phyloP scores from a whole-genome alignment of 92 coral and sea anemone genomes.

The Paragorgia papillata region DNA sequence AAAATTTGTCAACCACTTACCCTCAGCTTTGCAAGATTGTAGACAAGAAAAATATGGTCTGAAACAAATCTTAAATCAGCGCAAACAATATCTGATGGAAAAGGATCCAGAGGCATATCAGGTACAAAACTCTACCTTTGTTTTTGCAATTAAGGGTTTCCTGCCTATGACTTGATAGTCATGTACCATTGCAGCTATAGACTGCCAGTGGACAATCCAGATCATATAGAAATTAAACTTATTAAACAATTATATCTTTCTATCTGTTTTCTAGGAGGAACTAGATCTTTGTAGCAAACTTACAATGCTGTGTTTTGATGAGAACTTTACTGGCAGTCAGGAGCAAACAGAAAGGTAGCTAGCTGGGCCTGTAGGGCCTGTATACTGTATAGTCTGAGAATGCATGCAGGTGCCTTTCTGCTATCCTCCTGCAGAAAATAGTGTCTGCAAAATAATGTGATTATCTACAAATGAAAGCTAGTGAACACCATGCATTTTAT shows the following conservation, averaged over 20 bases:
- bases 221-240: too few species aligned
- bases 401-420: too few species aligned
- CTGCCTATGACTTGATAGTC: too few species aligned
- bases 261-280: constrained; percentile 62
- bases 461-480: too few species aligned
- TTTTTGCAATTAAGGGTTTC: not conserved
- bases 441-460: too few species aligned
- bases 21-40: constrained; percentile 70
- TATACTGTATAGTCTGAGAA: too few species aligned
- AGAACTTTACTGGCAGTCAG: not conserved
- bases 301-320: constrained; percentile 36
- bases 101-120: constrained; percentile 68
- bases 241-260: too few species aligned
- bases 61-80: constrained; percentile 49
- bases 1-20: constrained; percentile 54
- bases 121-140: constrained; percentile 44
- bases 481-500: too few species aligned
- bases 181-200: too few species aligned
- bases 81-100: constrained; percentile 47
- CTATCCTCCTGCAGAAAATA: too few species aligned
- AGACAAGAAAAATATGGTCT: constrained; percentile 65
- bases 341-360: not conserved
- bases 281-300: constrained; percentile 27
- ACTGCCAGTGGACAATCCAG: too few species aligned
- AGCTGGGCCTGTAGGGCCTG: too few species aligned